These are phyloP conservation scores for Thrips palmi DNA, from an alignment of 1,140 invertebrate species.

Conservation along the genomic window DNA sequence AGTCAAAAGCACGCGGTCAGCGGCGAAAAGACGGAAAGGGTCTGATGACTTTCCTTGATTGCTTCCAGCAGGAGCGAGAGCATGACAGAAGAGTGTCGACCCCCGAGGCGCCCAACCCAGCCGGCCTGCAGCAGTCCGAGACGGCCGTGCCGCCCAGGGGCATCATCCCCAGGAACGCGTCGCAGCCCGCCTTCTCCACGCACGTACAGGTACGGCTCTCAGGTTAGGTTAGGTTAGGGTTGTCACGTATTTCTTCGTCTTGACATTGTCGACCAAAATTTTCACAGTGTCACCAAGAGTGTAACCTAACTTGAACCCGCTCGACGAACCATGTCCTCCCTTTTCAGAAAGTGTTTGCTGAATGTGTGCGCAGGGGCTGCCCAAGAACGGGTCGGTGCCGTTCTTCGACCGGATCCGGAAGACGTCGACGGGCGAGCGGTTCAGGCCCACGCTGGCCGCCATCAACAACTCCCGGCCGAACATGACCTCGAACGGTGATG, in stretches of 20 bases:
- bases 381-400: conserved; percentile 73
- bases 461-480: conserved; percentile 47
- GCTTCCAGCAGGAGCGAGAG: too few species aligned
- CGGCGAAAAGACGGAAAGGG: too few species aligned
- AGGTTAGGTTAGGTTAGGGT: too few species aligned
- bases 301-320: conserved; percentile 16
- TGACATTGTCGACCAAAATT: too few species aligned
- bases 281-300: conserved; percentile 16
- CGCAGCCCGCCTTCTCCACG: conserved; percentile 65
- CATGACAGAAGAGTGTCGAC: too few species aligned
- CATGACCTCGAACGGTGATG: conserved; percentile 34
- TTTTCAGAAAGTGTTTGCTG: background rate
- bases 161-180: conserved; percentile 56
- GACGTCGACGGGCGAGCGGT: conserved; percentile 55
- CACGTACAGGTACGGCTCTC: too few species aligned
- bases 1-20: too few species aligned
- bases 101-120: too few species aligned
- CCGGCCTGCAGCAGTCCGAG: too few species aligned
- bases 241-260: too few species aligned
- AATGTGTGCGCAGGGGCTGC: conserved; percentile 41
- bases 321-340: conserved; percentile 7
- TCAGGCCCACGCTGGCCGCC: conserved; percentile 55
- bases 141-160: too few species aligned
- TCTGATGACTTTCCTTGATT: too few species aligned
- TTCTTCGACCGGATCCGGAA: conserved; percentile 69